Base-by-base conservation (phyloP, 2,113 vertebrate genomes). In the Ardeotis arabs region DNA sequence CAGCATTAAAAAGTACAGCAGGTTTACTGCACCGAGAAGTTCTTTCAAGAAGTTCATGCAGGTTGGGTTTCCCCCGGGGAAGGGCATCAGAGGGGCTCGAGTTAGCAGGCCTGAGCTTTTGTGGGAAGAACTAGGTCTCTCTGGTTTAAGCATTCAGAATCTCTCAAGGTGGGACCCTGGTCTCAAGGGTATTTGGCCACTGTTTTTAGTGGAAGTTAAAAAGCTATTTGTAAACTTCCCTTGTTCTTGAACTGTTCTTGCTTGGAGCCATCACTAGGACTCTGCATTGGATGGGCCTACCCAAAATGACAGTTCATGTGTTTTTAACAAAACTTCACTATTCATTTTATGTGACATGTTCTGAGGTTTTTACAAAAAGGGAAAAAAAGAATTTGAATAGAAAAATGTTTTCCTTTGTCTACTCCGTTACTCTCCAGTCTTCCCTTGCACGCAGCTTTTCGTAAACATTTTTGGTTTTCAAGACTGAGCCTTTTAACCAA, bases 111-210 rank as follows among this genome's bases (percentile, higher is more conserved):
- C 62, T 70, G 94, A 91, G 69, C 55, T 41, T 69, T 86, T 72
- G 70, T 80, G 76, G 84, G 69, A 96, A 94, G 86, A 91, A 91
- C 94, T 83, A 84, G 90, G 87, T 91, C 78, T 37, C 50, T 95
- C 92, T 95, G 89, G 89, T 95, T 97, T 89, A 73, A 85, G 74
- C 58, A 78, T 53, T 84, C 58, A 72, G n/a, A 92, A 75, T 76
- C 77, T 93, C 56, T 41, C 80, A 29, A 45, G 8, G n/a, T 76
- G 66, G 74, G 84, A 85, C 89, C 88, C 74, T 66, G 44, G 12
- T 72, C 22, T 90, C 74, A 69, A 84, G 73, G 58, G 29, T 95
- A 29, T 82, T 96, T 92, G 90, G 66, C 27, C 1, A 10, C 56
- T 41, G 44, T 66, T 93, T 95, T 92, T 73, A 4, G 0, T 1